Conservation (phyloP, 2,797 vertebrate species). For the Dallia pectoralis region DNA sequence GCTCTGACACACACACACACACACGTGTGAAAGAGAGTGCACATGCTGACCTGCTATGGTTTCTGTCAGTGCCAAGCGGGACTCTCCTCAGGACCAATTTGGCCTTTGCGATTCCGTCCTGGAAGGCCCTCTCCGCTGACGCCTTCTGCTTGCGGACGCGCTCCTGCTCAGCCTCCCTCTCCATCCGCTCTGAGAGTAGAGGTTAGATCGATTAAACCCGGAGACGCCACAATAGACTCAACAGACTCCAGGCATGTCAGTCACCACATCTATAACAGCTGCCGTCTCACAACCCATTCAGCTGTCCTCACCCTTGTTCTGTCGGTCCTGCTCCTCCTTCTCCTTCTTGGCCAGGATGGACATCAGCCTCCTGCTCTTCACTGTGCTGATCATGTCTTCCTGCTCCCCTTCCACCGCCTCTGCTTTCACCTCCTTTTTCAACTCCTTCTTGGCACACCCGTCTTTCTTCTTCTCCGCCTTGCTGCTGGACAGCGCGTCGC, state of each 20-base stretch:
- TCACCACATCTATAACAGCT: no score
- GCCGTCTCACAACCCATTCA: background rate
- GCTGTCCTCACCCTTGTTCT: conserved; percentile 83
- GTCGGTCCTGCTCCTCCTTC: conserved; percentile 88
- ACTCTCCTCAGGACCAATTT: conserved; percentile 86
- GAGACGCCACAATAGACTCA: background rate
- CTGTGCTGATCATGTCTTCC: conserved; percentile 93
- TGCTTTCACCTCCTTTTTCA: conserved; percentile 63
- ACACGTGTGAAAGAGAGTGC: background rate
- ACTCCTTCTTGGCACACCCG: conserved; percentile 71
- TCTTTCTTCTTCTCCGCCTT: conserved; percentile 65
- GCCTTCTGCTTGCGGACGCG: conserved; percentile 86
- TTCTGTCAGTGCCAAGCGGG: conserved; percentile 92
- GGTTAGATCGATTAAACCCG: background rate
- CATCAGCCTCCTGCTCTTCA: conserved; percentile 91
- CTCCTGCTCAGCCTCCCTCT: conserved; percentile 92
- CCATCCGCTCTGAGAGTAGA: conserved; percentile 81
- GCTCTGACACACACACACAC: background rate
- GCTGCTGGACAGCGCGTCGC: conserved; percentile 22
- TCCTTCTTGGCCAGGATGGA: conserved; percentile 93
- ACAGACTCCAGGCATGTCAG: no score
- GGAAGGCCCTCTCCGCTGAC: conserved; percentile 86
- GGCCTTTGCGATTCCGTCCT: conserved; percentile 91
- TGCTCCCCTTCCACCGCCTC: conserved; percentile 71
- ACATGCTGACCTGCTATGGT: conserved; percentile 90